Percentiles rank a stretch among this genome's conserved stretches.
Conservation (phyloP, 35 echinoderm and acorn worm species). For the Anneissia japonica region DNA sequence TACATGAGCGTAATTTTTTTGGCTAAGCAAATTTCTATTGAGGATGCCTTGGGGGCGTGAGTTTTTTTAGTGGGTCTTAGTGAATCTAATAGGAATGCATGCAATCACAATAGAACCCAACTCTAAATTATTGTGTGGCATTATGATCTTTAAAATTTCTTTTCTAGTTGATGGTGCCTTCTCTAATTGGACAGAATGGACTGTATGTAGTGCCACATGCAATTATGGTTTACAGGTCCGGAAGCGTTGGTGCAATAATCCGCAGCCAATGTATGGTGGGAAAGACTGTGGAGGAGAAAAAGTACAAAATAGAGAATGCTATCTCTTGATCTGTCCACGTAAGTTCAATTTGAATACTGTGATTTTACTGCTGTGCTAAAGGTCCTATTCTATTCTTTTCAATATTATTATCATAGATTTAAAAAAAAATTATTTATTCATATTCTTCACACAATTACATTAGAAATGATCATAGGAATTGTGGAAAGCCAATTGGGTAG, state of each 20-base stretch:
- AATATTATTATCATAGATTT: no score
- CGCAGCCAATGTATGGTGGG: slow-evolving; percentile 27
- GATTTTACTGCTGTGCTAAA: no score
- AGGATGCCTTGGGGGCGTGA: not conserved
- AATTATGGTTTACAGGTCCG: slow-evolving; percentile 16
- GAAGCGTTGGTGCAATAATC: slow-evolving; percentile 20
- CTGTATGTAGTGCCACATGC: slow-evolving; percentile 17
- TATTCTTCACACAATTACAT: no score
- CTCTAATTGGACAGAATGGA: slow-evolving; percentile 34
- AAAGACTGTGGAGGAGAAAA: slow-evolving; percentile 8
- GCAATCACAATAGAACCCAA: no score
- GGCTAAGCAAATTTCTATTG: not conserved
- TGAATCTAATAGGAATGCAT: no score
- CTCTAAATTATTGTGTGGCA: no score
- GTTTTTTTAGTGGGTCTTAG: not conserved
- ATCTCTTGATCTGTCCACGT: slow-evolving; percentile 32
- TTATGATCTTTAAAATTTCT: not conserved
- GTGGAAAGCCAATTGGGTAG: no score
- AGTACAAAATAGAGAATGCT: slow-evolving; percentile 8
- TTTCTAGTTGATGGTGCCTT: slow-evolving; percentile 33
- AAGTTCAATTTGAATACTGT: no score
- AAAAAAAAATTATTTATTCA: no score
- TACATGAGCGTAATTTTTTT: not conserved
- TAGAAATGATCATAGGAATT: no score
- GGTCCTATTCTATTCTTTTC: no score